phyloP scores from a whole-genome alignment of 1,140 invertebrate genomes.

The Globodera ellingtonae region DNA sequence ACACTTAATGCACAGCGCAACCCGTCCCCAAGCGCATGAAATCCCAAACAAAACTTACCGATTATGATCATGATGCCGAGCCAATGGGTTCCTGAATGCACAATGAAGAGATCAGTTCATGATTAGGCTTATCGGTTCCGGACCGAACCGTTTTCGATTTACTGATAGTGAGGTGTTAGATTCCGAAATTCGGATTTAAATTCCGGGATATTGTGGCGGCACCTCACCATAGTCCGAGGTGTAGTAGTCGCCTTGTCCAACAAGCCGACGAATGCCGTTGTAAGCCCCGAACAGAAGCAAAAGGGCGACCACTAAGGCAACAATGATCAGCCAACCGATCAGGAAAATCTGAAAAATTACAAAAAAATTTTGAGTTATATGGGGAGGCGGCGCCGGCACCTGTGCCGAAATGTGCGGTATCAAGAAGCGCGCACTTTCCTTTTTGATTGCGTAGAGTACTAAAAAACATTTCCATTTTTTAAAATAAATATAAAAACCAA shows the following conservation, averaged over 20 bases:
- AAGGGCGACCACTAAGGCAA: conserved; percentile 58
- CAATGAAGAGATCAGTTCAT: not conserved
- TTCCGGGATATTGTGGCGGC: conserved; percentile 3
- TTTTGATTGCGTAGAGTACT: conserved; percentile 61
- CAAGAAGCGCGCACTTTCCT: conserved; percentile 60
- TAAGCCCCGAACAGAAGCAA: conserved; percentile 61
- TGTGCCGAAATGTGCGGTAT: conserved; percentile 62
- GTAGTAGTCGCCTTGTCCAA: conserved; percentile 63
- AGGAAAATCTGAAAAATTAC: conserved; percentile 54
- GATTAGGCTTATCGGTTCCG: too few relatives aligned
- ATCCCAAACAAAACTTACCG: not conserved
- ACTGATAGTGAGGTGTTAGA: too few relatives aligned
- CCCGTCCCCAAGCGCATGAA: not conserved
- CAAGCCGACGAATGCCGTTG: conserved; percentile 56
- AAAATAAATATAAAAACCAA: too few relatives aligned
- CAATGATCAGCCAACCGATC: conserved; percentile 62
- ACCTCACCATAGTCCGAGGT: conserved; percentile 63
- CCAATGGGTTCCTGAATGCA: conserved; percentile 53
- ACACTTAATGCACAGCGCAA: too few relatives aligned
- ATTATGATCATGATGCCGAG: conserved; percentile 62
- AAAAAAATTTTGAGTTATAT: not conserved
- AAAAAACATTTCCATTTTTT: conserved; percentile 54
- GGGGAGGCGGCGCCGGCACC: not conserved
- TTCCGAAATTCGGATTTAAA: not conserved
- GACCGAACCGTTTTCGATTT: too few relatives aligned